Evolutionary conservation across 2,888 invertebrate species (phyloP).

Genomic region (Nephrotoma guestfalica): DNA sequence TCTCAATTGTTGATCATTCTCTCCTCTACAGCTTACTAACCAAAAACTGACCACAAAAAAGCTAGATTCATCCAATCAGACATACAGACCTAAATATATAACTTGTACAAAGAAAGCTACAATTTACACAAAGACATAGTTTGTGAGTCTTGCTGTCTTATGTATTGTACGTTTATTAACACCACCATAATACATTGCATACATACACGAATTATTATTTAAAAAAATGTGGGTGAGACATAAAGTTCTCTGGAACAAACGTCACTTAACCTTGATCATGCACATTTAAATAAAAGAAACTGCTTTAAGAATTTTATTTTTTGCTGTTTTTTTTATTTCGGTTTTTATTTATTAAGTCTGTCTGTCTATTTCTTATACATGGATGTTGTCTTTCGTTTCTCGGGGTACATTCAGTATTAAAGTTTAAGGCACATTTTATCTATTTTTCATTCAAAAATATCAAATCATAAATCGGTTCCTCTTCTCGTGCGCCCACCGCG

Average conservation of each 20-base stretch:
- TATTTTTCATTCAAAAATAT: not conserved
- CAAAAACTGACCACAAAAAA: not conserved
- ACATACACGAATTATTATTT: not conserved
- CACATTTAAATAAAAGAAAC: constrained; percentile 2
- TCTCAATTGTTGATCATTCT: not conserved
- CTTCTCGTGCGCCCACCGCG: not conserved
- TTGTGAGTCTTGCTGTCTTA: not conserved
- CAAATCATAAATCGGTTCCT: not conserved
- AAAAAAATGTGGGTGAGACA: constrained; percentile 1
- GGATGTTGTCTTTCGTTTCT: not conserved
- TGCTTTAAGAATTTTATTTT: not conserved
- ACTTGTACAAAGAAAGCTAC: not conserved
- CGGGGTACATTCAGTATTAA: not conserved
- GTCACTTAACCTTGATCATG: constrained; percentile 2
- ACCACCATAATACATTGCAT: not conserved
- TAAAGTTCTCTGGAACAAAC: not conserved
- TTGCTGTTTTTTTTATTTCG: not conserved
- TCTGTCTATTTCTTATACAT: not conserved
- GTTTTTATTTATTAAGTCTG: not conserved
- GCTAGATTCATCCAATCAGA: not conserved
- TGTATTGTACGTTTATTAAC: not conserved
- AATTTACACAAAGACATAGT: not conserved
- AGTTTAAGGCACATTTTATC: not conserved
- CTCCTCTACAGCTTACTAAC: not conserved
- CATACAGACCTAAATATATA: not conserved